These are phyloP conservation scores for Exephanes ischioxanthus DNA, from an alignment of 2,888 invertebrate species.

Conservation along the genomic window DNA sequence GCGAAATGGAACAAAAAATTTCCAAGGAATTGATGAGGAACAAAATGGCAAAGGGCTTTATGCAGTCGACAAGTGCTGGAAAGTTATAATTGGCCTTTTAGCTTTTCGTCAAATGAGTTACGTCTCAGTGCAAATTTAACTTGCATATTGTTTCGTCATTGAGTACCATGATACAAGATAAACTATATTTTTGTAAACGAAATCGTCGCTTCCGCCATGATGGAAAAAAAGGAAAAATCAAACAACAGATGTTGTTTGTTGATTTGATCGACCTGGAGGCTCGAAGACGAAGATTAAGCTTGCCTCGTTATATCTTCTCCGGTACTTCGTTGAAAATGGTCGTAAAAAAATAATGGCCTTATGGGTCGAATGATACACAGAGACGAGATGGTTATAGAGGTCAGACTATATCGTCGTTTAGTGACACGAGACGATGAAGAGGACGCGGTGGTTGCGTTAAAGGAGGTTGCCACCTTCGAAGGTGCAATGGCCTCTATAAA, in stretches of 20 bases:
- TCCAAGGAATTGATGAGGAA: not conserved
- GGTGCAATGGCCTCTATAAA: slow-evolving; percentile 6
- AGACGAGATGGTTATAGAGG: slow-evolving; percentile 30
- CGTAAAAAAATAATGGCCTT: slow-evolving; percentile 19
- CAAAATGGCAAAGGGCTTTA: not conserved
- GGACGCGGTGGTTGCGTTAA: slow-evolving; percentile 22
- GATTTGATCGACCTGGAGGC: not conserved
- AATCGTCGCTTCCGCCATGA: not conserved
- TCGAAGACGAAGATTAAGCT: slow-evolving; percentile 1
- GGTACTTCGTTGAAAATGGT: slow-evolving; percentile 23
- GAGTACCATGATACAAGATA: not conserved
- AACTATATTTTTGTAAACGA: not conserved
- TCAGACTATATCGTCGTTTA: slow-evolving; percentile 30
- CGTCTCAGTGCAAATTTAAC: not conserved
- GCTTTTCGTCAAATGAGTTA: not conserved
- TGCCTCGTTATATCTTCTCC: slow-evolving; percentile 7
- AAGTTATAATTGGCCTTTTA: not conserved
- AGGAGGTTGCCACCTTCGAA: slow-evolving; percentile 28
- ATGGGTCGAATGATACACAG: not conserved
- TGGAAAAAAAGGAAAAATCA: not conserved
- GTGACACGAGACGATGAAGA: slow-evolving; percentile 28
- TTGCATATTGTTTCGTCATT: not conserved
- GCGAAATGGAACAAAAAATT: not conserved
- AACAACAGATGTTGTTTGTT: not conserved
- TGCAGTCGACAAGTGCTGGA: too few relatives aligned